phyloP scores from a whole-genome alignment of 2,113 vertebrate genomes.

The Sterrhoptilus dennistouni region DNA sequence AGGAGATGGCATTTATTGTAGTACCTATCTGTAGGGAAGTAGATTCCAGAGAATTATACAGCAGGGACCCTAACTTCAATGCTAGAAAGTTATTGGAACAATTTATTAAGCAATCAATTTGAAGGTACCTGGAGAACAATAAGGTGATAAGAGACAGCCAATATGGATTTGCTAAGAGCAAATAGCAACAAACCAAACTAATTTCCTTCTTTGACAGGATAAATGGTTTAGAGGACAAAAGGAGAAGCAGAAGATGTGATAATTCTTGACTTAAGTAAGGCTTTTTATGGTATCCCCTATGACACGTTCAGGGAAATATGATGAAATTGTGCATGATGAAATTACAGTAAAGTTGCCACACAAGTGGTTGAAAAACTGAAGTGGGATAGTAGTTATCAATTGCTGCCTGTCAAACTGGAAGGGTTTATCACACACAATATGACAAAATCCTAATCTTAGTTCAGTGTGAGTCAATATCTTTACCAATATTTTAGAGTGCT shows the following conservation, averaged over 20 bases:
- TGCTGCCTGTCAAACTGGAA: neutral
- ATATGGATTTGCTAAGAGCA: neutral
- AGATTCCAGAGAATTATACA: neutral
- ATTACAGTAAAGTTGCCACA: neutral
- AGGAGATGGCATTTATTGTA: neutral
- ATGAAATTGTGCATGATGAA: neutral
- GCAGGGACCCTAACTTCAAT: neutral
- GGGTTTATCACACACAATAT: neutral
- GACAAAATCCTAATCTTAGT: neutral
- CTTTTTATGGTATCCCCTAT: neutral
- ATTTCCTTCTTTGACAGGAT: neutral
- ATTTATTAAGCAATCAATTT: constrained; percentile 25
- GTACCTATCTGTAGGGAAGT: neutral
- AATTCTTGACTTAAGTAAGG: neutral
- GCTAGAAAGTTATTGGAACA: neutral
- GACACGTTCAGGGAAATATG: neutral
- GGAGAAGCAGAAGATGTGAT: neutral
- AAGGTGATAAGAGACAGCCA: neutral
- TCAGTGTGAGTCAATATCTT: neutral
- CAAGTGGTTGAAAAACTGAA: neutral
- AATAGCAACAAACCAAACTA: neutral
- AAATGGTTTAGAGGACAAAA: neutral
- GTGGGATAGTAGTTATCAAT: neutral
- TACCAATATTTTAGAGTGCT: neutral
- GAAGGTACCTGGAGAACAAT: neutral